These are phyloP conservation scores for Anas georgica DNA, from an alignment of 2,797 vertebrate species.

Conservation along the genomic window DNA sequence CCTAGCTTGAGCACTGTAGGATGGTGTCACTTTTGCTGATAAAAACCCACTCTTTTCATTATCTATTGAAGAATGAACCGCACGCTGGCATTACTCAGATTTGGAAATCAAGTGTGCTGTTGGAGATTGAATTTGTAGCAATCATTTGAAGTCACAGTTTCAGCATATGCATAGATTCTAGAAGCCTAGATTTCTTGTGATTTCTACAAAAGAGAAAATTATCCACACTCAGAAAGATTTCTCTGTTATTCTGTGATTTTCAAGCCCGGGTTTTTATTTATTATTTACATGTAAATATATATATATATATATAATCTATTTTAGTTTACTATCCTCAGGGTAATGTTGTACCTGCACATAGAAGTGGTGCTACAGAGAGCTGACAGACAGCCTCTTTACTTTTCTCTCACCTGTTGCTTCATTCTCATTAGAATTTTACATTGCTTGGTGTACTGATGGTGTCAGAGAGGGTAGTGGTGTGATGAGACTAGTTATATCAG, in stretches of 20 bases:
- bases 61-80: slow-evolving; percentile 3
- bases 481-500: neutral
- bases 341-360: neutral
- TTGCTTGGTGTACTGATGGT: neutral
- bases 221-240: neutral
- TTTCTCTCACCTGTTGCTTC: slow-evolving; percentile 18
- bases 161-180: neutral
- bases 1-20: neutral
- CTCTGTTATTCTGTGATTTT: neutral
- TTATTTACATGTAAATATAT: neutral
- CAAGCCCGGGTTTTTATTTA: neutral
- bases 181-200: neutral
- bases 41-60: slow-evolving; percentile 41
- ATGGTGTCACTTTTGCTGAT: neutral
- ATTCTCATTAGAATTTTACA: slow-evolving; percentile 9
- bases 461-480: neutral
- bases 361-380: neutral
- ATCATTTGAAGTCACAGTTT: slow-evolving; percentile 40
- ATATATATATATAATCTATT: neutral
- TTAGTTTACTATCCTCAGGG: neutral
- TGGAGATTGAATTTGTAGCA: slow-evolving; percentile 18
- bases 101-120: slow-evolving; percentile 39
- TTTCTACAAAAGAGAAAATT: neutral
- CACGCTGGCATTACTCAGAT: neutral
- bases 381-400: neutral